Percentiles rank a stretch among this genome's conserved stretches.
Evolutionary conservation across 1,140 invertebrate genomes (phyloP).

Genomic region (Drosophila orena): DNA sequence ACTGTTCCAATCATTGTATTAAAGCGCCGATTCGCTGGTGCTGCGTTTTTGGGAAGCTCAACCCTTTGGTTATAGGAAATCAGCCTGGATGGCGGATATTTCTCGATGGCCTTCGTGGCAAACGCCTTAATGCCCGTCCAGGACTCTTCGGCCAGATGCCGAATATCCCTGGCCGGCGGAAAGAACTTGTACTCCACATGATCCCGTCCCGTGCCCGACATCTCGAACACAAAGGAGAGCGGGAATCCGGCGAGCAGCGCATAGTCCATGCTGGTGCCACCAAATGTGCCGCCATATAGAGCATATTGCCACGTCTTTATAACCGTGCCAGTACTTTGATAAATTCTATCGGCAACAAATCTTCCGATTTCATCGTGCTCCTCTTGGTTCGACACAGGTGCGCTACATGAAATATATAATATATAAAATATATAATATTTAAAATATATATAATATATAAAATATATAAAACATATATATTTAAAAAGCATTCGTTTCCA

Average conservation of each 20-base stretch:
- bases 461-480: too few species aligned
- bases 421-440: too few species aligned
- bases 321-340: background rate
- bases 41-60: background rate
- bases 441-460: too few species aligned
- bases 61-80: background rate
- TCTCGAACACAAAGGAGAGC: constrained; percentile 36
- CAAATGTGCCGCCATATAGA: constrained; percentile 14
- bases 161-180: constrained; percentile 25
- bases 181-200: constrained; percentile 28
- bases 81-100: constrained; percentile 22
- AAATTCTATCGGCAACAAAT: constrained; percentile 15
- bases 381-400: constrained; percentile 3
- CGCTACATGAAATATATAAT: background rate
- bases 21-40: background rate
- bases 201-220: constrained; percentile 21
- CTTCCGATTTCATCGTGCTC: constrained; percentile 34
- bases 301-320: constrained; percentile 20
- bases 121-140: constrained; percentile 51
- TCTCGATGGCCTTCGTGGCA: constrained; percentile 39
- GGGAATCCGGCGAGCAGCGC: constrained; percentile 46
- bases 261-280: constrained; percentile 59
- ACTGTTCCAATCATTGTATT: background rate
- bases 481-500: background rate
- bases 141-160: constrained; percentile 22